Percentiles rank a stretch among this genome's conserved stretches.
Conservation (phyloP, 2,113 vertebrate species). For the Pogona vitticeps region DNA sequence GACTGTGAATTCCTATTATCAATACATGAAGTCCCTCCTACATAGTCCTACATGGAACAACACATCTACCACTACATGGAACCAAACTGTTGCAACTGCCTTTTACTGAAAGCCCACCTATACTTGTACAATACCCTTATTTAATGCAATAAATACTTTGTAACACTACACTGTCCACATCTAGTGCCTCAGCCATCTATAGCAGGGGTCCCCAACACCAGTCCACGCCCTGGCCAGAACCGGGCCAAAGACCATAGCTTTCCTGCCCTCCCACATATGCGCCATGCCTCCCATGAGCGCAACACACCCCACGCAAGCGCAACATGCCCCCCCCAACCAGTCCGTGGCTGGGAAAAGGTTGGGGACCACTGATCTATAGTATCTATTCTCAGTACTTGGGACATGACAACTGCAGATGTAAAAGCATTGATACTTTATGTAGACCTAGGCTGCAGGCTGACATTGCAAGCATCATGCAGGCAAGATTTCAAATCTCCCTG, state of each 20-base stretch:
- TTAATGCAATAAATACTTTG: background rate
- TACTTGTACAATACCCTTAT: background rate
- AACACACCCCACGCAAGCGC: too few species aligned
- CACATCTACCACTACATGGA: background rate
- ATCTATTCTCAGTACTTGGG: too few species aligned
- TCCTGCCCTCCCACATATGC: too few species aligned
- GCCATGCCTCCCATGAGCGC: too few species aligned
- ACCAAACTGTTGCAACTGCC: background rate
- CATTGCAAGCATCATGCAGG: background rate
- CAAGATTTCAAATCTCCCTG: background rate
- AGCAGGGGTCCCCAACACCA: background rate
- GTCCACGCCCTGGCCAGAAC: too few species aligned
- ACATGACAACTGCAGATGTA: background rate
- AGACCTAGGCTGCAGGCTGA: background rate
- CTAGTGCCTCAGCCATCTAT: background rate
- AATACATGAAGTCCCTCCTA: background rate
- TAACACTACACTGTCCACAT: background rate
- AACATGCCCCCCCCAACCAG: too few species aligned
- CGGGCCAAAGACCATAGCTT: too few species aligned
- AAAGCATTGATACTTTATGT: background rate
- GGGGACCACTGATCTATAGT: too few species aligned
- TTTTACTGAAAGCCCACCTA: background rate
- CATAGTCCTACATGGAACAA: background rate
- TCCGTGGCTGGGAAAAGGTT: too few species aligned
- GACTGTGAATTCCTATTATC: too few species aligned